Base-by-base conservation (phyloP, 2,888 invertebrate species). In the Cactoblastis cactorum region DNA sequence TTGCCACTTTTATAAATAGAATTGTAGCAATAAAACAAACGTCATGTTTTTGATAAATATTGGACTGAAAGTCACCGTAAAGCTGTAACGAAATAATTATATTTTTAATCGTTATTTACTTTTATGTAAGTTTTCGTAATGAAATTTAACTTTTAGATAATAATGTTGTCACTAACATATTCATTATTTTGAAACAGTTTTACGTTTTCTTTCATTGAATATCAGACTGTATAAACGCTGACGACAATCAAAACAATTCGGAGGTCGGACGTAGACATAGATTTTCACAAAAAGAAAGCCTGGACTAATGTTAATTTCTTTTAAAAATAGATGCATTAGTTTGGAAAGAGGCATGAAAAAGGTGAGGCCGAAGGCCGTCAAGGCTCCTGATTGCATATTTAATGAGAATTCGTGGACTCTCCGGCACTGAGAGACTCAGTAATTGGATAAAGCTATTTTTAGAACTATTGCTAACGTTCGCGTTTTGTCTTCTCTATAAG, bases 381-480 rank as follows among this genome's bases (percentile, higher is more conserved):
- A 53, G 58, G 57, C 50, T 58, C 54, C 56, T 59, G 64, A 67
- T 70, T 80, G 74, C 74, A 81, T 80, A 71, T 78, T 80, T 78
- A 79, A 80, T 68, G 72, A 74, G 69, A 61, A 57, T 64, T 69
- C 62, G 59, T 68, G 68, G 71, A 72, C 70, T 74, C 69, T 53
- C 65, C 59, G 59, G 54, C 48, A 52, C 51, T 53, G 50, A 58
- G 61, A 56, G 60, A 58, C 57, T 61, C 60, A 37, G 58, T 73
- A 72, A 72, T 75, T 70, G 73, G 71, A 69, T 71, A 62, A 68
- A 52, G 65, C 62, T 72, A 69, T 68, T 71, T 69, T 69, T 69
- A 70, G 63, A 51, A 57, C 59, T 56, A 55, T 57, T 58, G 57
- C 56, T 61, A 57, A 66, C 62, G 60, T 47, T 51, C 41, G 53